Conservation (phyloP, 2,113 vertebrate genomes). For the Phodopus roborovskii region DNA sequence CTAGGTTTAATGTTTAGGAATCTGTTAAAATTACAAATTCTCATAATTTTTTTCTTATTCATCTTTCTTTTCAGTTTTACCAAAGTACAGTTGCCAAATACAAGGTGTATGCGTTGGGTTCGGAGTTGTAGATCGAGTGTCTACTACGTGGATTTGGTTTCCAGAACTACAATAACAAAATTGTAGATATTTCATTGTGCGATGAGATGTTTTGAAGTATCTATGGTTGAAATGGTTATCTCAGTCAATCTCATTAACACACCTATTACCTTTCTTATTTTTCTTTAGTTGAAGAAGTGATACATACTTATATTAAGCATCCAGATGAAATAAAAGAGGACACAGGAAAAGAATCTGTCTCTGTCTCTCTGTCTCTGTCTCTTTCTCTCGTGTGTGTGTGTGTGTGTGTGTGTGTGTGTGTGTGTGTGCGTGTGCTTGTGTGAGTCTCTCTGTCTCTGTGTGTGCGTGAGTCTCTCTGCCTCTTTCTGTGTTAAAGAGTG, state of each 20-base stretch:
- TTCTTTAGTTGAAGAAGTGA: not conserved
- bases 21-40: not conserved
- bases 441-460: no score
- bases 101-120: not conserved
- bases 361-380: not conserved
- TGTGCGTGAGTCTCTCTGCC: no score
- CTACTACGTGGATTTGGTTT: not conserved
- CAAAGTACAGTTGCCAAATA: not conserved
- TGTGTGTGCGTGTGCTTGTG: no score
- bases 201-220: not conserved
- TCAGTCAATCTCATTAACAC: not conserved
- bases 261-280: not conserved
- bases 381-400: no score
- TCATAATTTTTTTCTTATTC: not conserved
- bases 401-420: not conserved
- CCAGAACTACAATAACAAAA: not conserved
- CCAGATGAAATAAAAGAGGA: conserved; percentile 1
- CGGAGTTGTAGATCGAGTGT: not conserved
- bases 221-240: not conserved
- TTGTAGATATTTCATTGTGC: not conserved
- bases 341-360: not conserved
- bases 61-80: not conserved
- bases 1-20: not conserved
- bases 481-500: no score
- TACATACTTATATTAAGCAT: not conserved